Conservation (phyloP, 2,888 invertebrate genomes). For the Synanthedon myopaeformis region DNA sequence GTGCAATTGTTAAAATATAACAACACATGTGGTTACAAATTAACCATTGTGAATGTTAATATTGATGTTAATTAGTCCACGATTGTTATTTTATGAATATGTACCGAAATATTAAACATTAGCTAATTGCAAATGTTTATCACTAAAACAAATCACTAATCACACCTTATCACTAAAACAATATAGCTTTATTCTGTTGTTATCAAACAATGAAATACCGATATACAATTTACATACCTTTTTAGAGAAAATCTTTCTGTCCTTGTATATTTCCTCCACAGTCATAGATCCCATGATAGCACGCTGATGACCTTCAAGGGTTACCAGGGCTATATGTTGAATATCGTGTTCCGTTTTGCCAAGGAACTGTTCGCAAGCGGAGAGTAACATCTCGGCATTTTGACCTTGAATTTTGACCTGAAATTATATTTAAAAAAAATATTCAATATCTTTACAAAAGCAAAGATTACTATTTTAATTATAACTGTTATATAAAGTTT, state of each 20-base stretch:
- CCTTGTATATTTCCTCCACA: slow-evolving; percentile 96
- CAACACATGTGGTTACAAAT: too few relatives aligned
- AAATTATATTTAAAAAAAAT: slow-evolving; percentile 10
- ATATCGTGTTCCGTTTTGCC: slow-evolving; percentile 90
- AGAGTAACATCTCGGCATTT: slow-evolving; percentile 88
- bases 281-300: slow-evolving; percentile 98
- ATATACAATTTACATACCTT: slow-evolving; percentile 26
- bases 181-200: not conserved
- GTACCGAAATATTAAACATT: not conserved
- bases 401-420: slow-evolving; percentile 91
- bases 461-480: too few relatives aligned
- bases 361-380: slow-evolving; percentile 94
- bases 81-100: not conserved
- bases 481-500: too few relatives aligned
- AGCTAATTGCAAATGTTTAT: not conserved
- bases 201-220: not conserved
- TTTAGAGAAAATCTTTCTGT: slow-evolving; percentile 95
- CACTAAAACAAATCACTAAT: not conserved
- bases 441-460: too few relatives aligned
- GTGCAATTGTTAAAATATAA: too few relatives aligned
- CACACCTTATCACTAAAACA: not conserved
- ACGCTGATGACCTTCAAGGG: slow-evolving; percentile 92
- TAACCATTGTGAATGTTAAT: too few relatives aligned
- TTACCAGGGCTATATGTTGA: slow-evolving; percentile 90
- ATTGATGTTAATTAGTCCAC: too few relatives aligned